Base-by-base conservation (phyloP, 2,888 invertebrate species). In the Noctua janthe region DNA sequence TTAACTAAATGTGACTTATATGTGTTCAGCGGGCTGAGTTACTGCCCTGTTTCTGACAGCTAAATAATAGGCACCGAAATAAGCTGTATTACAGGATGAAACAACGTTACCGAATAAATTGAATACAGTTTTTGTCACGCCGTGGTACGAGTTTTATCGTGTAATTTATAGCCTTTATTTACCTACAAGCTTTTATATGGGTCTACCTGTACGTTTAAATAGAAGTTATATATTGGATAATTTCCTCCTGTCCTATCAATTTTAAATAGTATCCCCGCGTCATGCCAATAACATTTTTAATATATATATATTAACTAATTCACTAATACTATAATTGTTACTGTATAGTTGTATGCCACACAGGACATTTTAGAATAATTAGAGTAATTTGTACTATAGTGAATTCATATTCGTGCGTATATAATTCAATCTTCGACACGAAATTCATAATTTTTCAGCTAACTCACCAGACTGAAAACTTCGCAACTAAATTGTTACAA, bases 11-110 rank as follows among this genome's bases (percentile, higher is more conserved):
- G 78, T 82, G 84, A 84, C 84, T 78, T 87, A 82, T 87, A 84
- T 81, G 83, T 84, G 90, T 88, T 90, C 91, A 90, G 75, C 80
- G 88, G 86, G 69, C 82, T 90, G 88, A 76, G 80, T 77, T 84
- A 89, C 80, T 83, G 82, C 70, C 74, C 80, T 94, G 94, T 49
- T 54, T 54, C 80, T 92, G 94, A 93, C 94, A 92, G 91, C 82
- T 81, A 90, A 91, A 92, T 93, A 93, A 93, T 92, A 89, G 84
- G 78, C 81, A 80, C 39, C 59, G 76, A 81, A 87, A 87, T 87
- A 84, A 89, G 85, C 81, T 83, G 82, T 82, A 88, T 85, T 88
- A 88, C 73, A 76, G 81, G 54, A 81, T 81, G 67, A 72, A 82
- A 66, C 71, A 49, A 74, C 80, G 59, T 66, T 43, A 78, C 77